These are phyloP conservation scores for Koerneria pararmatus DNA, from an alignment of 2,888 invertebrate genomes.

Conservation along the genomic window DNA sequence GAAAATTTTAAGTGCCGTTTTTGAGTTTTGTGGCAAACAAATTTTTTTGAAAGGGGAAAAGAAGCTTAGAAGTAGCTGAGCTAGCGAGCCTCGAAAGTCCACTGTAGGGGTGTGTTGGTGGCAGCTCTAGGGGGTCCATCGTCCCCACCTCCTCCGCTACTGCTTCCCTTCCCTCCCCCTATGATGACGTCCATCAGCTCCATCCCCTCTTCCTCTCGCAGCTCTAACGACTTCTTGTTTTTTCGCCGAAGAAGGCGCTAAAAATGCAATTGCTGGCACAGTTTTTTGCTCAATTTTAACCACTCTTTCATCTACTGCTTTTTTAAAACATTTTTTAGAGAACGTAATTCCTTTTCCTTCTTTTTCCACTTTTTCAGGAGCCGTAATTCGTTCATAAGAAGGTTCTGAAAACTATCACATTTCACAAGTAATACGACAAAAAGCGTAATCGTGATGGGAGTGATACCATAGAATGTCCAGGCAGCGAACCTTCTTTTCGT, in stretches of 20 bases:
- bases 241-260: slow-evolving; percentile 42
- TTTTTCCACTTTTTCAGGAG: neutral
- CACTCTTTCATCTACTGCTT: too few species aligned
- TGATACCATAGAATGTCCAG: too few species aligned
- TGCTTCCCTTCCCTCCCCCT: neutral
- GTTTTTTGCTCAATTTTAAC: too few species aligned
- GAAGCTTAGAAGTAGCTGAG: too few species aligned
- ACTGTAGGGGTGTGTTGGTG: slow-evolving; percentile 24
- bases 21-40: too few species aligned
- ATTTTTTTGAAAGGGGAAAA: too few species aligned
- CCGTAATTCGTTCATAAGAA: neutral
- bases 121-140: neutral
- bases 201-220: slow-evolving; percentile 34
- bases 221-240: slow-evolving; percentile 35
- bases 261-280: neutral
- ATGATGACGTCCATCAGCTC: slow-evolving; percentile 19
- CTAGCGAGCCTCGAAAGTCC: slow-evolving; percentile 33
- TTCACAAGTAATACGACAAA: too few species aligned
- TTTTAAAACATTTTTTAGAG: too few species aligned
- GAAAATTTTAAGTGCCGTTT: too few species aligned
- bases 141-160: neutral
- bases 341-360: too few species aligned
- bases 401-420: neutral
- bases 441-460: too few species aligned
- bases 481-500: slow-evolving; percentile 38